Conservation (phyloP, 2,888 invertebrate genomes). For the Melanostoma scalare region DNA sequence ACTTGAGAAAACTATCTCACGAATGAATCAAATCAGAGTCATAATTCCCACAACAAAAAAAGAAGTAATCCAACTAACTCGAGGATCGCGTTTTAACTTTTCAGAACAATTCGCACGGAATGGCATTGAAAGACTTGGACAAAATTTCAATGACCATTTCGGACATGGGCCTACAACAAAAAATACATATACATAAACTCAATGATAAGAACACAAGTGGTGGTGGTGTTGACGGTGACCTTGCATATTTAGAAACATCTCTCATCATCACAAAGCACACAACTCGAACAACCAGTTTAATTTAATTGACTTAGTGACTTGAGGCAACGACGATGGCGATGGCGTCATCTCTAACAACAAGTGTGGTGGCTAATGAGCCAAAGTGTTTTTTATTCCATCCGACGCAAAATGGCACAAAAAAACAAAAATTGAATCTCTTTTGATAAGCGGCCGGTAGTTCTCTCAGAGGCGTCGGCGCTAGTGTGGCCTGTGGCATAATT, state of each 20-base stretch:
- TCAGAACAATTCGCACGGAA: constrained; percentile 17
- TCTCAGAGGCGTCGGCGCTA: no score
- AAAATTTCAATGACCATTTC: not conserved
- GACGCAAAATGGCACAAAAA: constrained; percentile 10
- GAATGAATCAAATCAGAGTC: constrained; percentile 22
- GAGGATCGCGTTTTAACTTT: constrained; percentile 11
- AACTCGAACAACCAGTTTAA: constrained; percentile 59
- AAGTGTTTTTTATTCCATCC: constrained; percentile 19
- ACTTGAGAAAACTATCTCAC: constrained; percentile 24
- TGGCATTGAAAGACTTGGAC: not conserved
- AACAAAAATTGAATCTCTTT: constrained; percentile 25
- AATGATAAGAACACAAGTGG: constrained; percentile 43
- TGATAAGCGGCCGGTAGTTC: constrained; percentile 21
- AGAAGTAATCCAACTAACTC: constrained; percentile 19
- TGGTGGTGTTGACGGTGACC: constrained; percentile 16
- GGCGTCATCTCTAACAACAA: constrained; percentile 48
- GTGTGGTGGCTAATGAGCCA: constrained; percentile 32
- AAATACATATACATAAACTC: constrained; percentile 39
- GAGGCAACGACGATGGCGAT: constrained; percentile 46
- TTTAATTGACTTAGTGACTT: constrained; percentile 69
- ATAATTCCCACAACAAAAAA: not conserved
- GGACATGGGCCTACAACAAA: not conserved
- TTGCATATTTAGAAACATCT: constrained; percentile 66
- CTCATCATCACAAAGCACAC: constrained; percentile 40
- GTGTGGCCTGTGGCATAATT: not conserved